Conservation (phyloP, 2,113 vertebrate genomes). For the Phylloscopus trochilus region DNA sequence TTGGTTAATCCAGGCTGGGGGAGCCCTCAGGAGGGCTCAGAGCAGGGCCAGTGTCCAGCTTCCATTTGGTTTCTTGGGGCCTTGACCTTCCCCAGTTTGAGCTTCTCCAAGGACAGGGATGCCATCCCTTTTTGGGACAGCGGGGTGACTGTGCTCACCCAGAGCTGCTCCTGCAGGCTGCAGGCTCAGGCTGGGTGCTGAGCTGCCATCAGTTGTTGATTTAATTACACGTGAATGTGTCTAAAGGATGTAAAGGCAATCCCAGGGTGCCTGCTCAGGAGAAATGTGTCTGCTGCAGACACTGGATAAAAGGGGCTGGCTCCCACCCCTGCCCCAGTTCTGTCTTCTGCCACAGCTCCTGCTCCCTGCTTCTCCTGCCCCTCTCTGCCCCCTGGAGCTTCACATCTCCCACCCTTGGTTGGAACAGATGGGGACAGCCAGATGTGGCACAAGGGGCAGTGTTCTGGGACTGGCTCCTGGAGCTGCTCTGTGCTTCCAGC, state of each 20-base stretch:
- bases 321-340: not conserved
- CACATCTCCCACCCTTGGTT: too few species aligned
- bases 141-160: not conserved
- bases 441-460: fast-evolving
- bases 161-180: not conserved
- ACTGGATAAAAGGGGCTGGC: not conserved
- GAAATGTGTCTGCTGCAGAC: not conserved
- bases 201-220: not conserved
- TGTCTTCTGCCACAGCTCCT: not conserved
- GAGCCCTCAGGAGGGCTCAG: not conserved
- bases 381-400: not conserved
- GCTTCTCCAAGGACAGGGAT: not conserved
- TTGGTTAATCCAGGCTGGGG: not conserved
- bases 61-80: not conserved
- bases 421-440: not conserved
- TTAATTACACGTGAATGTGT: not conserved
- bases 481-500: not conserved
- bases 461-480: not conserved
- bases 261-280: not conserved
- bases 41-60: not conserved
- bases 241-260: not conserved
- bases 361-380: not conserved
- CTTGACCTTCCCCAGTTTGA: not conserved
- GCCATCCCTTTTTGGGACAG: not conserved
- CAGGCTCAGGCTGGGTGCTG: not conserved